Conservation (phyloP, 1,140 invertebrate species). For the Hyphantria cunea region DNA sequence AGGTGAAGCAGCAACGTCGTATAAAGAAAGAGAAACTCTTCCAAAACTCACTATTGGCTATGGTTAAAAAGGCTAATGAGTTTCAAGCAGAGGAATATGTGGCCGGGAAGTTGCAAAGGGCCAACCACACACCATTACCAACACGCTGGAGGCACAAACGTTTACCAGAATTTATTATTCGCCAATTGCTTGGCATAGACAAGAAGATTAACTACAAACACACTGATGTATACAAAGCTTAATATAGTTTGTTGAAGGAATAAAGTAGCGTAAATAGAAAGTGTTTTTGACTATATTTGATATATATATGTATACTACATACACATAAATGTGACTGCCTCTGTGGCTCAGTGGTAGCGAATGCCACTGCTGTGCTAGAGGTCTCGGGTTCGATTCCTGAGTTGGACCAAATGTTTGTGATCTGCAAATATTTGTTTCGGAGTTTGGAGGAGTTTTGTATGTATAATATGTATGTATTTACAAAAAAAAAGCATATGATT, state of each 20-base stretch:
- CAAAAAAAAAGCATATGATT: too few species aligned
- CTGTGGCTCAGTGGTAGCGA: too few species aligned
- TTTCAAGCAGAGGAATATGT: conserved; percentile 91
- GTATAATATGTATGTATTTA: too few species aligned
- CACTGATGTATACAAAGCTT: conserved; percentile 72
- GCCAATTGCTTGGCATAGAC: conserved; percentile 76
- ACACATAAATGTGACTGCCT: too few species aligned
- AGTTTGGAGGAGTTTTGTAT: too few species aligned
- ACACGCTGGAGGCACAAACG: conserved; percentile 85
- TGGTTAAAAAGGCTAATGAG: conserved; percentile 87
- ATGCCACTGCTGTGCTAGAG: too few species aligned
- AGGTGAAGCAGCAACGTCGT: conserved; percentile 85
- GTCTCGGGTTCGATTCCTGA: too few species aligned
- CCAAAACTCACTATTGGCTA: conserved; percentile 85
- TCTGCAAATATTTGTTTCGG: too few species aligned
- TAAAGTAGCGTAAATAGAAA: conserved; percentile 9
- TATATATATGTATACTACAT: too few species aligned
- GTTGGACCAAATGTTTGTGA: too few species aligned
- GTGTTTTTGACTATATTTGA: too few species aligned
- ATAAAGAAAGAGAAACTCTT: conserved; percentile 89
- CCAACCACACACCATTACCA: conserved; percentile 85
- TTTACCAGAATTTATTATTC: conserved; percentile 85
- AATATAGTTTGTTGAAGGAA: conserved; percentile 26
- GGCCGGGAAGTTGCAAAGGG: conserved; percentile 82
- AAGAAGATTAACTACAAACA: conserved; percentile 79